These are phyloP conservation scores for Scarus forsteni DNA, from an alignment of 2,797 vertebrate genomes.

Conservation along the genomic window DNA sequence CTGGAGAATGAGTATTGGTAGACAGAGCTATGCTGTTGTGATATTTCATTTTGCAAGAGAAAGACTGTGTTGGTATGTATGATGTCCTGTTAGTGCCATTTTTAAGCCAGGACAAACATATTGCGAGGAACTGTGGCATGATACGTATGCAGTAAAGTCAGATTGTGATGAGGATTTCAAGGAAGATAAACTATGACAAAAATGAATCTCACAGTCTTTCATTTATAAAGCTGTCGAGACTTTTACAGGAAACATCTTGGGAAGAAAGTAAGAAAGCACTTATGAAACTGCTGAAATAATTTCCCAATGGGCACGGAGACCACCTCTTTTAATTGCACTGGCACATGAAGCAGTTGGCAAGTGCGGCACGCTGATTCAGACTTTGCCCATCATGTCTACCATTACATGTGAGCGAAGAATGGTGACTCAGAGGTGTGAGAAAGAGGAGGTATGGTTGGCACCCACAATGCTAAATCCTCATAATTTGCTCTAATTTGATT, in stretches of 20 bases:
- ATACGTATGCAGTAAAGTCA: no score
- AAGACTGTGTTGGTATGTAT: not conserved
- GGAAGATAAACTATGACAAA: no score
- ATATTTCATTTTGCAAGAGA: no score
- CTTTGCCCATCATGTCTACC: not conserved
- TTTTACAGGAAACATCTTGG: not conserved
- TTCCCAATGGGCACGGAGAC: not conserved
- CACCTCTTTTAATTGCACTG: constrained; percentile 16
- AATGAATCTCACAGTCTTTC: no score
- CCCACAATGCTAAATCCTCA: no score
- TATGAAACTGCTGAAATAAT: not conserved
- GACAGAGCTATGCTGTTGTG: no score
- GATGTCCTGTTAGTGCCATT: not conserved
- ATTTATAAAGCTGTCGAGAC: no score
- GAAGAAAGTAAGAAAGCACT: not conserved
- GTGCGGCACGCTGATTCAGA: constrained; percentile 7
- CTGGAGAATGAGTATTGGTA: no score
- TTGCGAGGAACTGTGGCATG: no score
- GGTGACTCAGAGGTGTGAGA: constrained; percentile 11
- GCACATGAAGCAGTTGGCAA: constrained; percentile 17
- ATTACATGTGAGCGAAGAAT: not conserved
- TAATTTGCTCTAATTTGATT: not conserved
- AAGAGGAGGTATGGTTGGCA: constrained; percentile 9
- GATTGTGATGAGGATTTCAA: no score
- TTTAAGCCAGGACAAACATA: no score